Evolutionary conservation across 2,888 invertebrate genomes (phyloP).

Genomic region (Synergus umbraculus): DNA sequence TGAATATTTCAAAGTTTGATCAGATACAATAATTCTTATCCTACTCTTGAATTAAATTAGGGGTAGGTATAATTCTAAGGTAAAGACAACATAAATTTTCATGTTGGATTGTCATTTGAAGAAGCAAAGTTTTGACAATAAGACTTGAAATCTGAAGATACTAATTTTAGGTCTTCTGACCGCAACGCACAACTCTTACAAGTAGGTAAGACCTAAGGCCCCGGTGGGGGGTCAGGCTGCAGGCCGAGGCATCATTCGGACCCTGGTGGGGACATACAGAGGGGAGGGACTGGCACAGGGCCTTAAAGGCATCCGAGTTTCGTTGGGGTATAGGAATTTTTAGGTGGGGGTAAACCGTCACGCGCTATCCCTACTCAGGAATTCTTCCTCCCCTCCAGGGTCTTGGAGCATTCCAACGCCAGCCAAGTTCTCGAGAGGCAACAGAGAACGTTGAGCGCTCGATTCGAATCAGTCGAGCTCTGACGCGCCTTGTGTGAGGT

Average conservation of each 20-base stretch:
- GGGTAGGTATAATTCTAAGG: too few species aligned
- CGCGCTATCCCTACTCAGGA: constrained; percentile 70
- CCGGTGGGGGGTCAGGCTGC: constrained; percentile 52
- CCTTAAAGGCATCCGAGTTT: constrained; percentile 66
- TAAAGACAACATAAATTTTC: too few species aligned
- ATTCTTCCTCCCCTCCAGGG: constrained; percentile 58
- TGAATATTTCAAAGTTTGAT: too few species aligned
- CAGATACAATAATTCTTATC: too few species aligned
- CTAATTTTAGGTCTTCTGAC: constrained; percentile 21
- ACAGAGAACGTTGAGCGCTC: constrained; percentile 70
- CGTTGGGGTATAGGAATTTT: constrained; percentile 72
- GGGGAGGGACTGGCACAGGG: constrained; percentile 46
- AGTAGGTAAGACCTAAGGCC: constrained; percentile 58
- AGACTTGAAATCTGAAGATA: constrained; percentile 18
- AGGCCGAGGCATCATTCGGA: constrained; percentile 49
- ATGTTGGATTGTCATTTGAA: too few species aligned
- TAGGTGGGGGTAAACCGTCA: constrained; percentile 72
- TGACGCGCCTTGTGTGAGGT: constrained; percentile 71
- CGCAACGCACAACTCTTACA: not conserved
- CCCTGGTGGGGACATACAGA: constrained; percentile 43
- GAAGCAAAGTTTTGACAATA: constrained; percentile 8
- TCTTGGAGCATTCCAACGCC: constrained; percentile 70
- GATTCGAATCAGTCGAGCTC: constrained; percentile 72
- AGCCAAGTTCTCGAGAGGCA: constrained; percentile 68
- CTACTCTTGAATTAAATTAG: too few species aligned